Base-by-base conservation (phyloP, 2,888 invertebrate genomes). In the Piscicola geometra region DNA sequence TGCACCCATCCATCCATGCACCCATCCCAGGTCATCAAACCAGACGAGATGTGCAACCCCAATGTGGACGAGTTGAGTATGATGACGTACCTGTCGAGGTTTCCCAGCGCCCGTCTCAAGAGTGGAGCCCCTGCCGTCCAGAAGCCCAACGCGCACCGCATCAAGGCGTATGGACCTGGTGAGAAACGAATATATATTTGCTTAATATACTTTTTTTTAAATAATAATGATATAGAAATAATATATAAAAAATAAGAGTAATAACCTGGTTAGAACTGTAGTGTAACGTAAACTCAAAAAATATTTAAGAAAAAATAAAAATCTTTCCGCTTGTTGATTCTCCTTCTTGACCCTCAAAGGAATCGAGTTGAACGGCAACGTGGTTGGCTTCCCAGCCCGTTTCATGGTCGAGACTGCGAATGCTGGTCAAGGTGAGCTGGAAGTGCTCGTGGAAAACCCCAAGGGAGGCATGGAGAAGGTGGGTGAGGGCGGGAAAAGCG, bases 71-170 rank as follows among this genome's bases (percentile, higher is more conserved):
- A 94, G 86, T 90, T 92, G 86, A 92, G 92, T 41, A 93, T 94
- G 91, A 94, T 94, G 93, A 94, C 94, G 5, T 94, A 94, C 85
- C 87, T 94, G 81, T 92, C 93, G 64, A 93, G 94, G 85, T 94
- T 92, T 88, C 94, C 93, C 77, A 92, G 90, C 84, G 91, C 93
- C 50, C 92, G 92, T 87, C 86, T 93, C 80, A 92, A 92, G 84
- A 86, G 88, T 33, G 91, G 91, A 71, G 93, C 93, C 30, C 93
- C 93, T 3, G 84, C 93, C 75, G 87, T 92, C 78, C 91, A 91
- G 66, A 89, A 90, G 82, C 90, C 91, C 71, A 92, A 92, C 87
- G 90, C 84, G 36, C 79, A 80, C 77, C 78, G 83, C 66, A 92
- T 93, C 77, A 89, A 92, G 80, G 92, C 91, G 79, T 93, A 92